Conservation (phyloP, 2,888 invertebrate genomes). For the Harpalus rubripes region DNA sequence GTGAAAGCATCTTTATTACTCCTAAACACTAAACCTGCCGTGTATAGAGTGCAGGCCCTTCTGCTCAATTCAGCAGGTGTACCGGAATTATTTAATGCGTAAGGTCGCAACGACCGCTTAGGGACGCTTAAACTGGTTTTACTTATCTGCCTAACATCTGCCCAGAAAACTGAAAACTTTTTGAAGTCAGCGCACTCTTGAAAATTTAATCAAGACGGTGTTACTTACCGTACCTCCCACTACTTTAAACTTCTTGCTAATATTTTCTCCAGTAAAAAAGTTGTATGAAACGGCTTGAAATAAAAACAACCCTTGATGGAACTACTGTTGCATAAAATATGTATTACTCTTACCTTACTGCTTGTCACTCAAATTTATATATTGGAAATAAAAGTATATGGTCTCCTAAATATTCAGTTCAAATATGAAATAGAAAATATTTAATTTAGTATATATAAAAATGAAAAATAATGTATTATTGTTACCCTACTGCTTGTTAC, state of each 20-base stretch:
- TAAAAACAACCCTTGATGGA: conserved; percentile 1
- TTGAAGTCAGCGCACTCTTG: conserved; percentile 62
- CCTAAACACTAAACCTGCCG: no score
- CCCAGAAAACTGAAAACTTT: conserved; percentile 62
- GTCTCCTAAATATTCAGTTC: no score
- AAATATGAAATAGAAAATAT: no score
- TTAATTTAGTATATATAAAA: no score
- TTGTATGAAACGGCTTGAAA: conserved; percentile 41
- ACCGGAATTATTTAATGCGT: conserved; percentile 55
- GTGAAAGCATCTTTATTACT: no score
- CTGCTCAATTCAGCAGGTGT: conserved; percentile 21
- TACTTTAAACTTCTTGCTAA: conserved; percentile 50
- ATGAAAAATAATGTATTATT: no score
- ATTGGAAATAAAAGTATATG: no score
- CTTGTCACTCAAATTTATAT: no score
- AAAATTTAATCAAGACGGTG: conserved; percentile 65
- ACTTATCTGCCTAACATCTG: conserved; percentile 64
- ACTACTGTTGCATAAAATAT: background rate
- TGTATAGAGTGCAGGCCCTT: no score
- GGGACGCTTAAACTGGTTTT: conserved; percentile 60
- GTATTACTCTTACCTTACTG: no score
- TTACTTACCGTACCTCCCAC: conserved; percentile 35
- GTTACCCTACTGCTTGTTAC: no score
- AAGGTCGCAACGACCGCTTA: conserved; percentile 34
- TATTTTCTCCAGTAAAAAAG: conserved; percentile 19